Evolutionary conservation across 1,140 invertebrate species (phyloP).

Genomic region (Stegodyphus mimosarum): DNA sequence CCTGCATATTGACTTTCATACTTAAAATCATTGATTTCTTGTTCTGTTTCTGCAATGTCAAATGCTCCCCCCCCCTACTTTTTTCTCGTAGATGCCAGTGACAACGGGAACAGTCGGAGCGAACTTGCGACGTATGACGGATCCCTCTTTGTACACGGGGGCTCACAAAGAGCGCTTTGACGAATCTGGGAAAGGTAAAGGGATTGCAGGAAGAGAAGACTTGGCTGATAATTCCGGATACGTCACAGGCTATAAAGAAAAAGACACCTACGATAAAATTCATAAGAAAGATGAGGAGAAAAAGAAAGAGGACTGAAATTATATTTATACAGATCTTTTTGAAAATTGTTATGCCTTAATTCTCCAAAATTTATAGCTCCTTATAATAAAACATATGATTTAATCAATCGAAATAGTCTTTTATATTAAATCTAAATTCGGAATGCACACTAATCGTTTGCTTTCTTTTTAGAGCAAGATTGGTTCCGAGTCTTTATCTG

Average conservation of each 20-base stretch:
- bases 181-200: constrained; percentile 84
- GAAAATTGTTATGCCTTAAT: too few species aligned
- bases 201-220: constrained; percentile 87
- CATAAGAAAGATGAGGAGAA: constrained; percentile 78
- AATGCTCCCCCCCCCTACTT: neutral
- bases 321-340: too few species aligned
- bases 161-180: constrained; percentile 90
- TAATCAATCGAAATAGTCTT: too few species aligned
- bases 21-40: too few species aligned
- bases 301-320: neutral
- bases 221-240: constrained; percentile 82
- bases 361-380: too few species aligned
- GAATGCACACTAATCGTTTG: too few species aligned
- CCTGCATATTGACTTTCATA: too few species aligned
- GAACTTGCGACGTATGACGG: constrained; percentile 87
- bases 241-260: constrained; percentile 80
- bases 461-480: too few species aligned
- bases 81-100: neutral
- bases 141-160: constrained; percentile 89
- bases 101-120: constrained; percentile 4
- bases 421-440: too few species aligned
- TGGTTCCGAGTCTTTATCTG: too few species aligned
- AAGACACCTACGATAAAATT: neutral
- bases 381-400: too few species aligned
- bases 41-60: too few species aligned